phyloP scores from a whole-genome alignment of 2,797 vertebrate species.

The Garrulus glandarius region DNA sequence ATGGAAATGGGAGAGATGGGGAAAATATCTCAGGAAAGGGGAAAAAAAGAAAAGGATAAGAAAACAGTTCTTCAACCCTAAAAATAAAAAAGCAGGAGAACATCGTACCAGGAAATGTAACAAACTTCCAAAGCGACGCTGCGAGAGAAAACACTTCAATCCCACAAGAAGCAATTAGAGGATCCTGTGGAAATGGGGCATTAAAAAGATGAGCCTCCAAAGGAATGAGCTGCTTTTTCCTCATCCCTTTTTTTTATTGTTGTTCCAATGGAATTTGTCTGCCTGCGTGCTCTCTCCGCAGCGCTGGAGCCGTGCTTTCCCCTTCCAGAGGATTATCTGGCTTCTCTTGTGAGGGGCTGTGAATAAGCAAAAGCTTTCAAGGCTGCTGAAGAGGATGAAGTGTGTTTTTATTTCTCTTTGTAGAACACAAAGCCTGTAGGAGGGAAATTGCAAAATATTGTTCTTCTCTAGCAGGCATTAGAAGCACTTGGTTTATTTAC shows the following conservation, averaged over 20 bases:
- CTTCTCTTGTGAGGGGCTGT: not conserved
- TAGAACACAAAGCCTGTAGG: conserved; percentile 27
- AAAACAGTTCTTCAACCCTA: not conserved
- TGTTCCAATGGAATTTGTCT: not conserved
- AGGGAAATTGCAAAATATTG: conserved; percentile 45
- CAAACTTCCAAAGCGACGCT: not conserved
- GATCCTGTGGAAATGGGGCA: conserved; percentile 40
- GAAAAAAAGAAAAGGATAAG: not conserved
- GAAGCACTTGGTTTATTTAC: conserved; percentile 18
- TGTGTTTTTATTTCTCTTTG: conserved; percentile 46
- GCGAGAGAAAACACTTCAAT: conserved; percentile 30
- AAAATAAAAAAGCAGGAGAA: not conserved
- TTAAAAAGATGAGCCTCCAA: conserved; percentile 56
- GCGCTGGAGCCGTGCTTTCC: not conserved
- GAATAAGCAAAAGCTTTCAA: conserved; percentile 39
- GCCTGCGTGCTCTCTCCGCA: not conserved
- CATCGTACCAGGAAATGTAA: not conserved
- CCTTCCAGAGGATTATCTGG: conserved; percentile 11
- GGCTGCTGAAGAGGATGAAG: conserved; percentile 6
- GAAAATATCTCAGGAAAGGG: not conserved
- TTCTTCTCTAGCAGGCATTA: not conserved
- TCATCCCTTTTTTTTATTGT: not conserved
- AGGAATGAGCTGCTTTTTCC: not conserved
- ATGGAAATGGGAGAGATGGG: not conserved
- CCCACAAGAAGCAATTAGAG: conserved; percentile 63